Base-by-base conservation (phyloP, 2,888 invertebrate genomes). In the Platynereis dumerilii region DNA sequence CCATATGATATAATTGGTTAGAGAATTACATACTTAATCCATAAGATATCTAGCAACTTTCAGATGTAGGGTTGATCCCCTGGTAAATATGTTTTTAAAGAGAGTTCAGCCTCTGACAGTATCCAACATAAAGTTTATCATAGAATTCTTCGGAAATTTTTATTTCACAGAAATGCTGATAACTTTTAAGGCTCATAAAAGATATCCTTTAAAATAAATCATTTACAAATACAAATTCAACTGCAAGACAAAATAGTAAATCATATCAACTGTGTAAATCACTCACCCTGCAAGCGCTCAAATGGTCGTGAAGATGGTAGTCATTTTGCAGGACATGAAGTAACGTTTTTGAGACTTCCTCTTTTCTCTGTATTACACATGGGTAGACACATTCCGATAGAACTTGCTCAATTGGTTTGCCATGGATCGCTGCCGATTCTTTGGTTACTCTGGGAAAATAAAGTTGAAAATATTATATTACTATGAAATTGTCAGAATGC, bases 281-380 rank as follows among this genome's bases (percentile, higher is more conserved):
- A 56, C 73, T 60, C 66, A 82, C 82, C 75, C 79, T 76, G 74
- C 80, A 78, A 39, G 79, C 75, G 28, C 73, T 68, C 17, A 82
- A 74, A 59, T 77, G 78, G n/a, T 78, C 75, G 69, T 78, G 64
- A 7, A 82, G 73, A 12, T 74, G 61, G 65, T 80, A 79, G 24
- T 82, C 77, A 15, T 71, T 64, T 52, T 78, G 80, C 34, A 82
- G 71, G 7, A 80, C 76, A 42, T 75, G 63, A 22, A 82, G 78
- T 26, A 82, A 74, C 48, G 73, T 70, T 2, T 60, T 55, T 63
- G 78, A 80, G 22, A 80, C 79, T n/a, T 63, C 65, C 20, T 69
- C 64, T 63, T 79, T 80, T 42, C 76, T 73, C 3, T 68, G 57
- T 0, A 63, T 69, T 52, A 81, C 71, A 66, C 77, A 77, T 0